Conservation (phyloP, 2,113 vertebrate species). For the Lipophrys pholis region DNA sequence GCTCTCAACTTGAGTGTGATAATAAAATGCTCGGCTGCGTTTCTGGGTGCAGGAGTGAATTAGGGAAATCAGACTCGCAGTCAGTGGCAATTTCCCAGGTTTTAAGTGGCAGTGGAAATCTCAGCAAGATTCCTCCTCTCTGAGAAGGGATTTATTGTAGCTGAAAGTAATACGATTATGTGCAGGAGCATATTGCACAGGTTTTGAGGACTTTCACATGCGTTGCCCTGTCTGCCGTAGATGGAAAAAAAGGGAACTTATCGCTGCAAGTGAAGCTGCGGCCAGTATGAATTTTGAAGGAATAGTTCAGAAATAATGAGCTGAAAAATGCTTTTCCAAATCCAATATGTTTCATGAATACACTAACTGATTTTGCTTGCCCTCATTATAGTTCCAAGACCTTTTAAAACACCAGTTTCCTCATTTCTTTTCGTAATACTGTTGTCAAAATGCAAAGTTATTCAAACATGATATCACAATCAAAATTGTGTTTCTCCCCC, state of each 20-base stretch:
- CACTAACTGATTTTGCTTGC: conserved; percentile 43
- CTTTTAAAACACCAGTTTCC: conserved; percentile 39
- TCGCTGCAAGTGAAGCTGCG: conserved; percentile 36
- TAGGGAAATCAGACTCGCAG: conserved; percentile 73
- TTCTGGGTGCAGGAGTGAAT: conserved; percentile 68
- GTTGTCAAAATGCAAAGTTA: conserved; percentile 65
- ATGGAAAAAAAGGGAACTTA: conserved; percentile 38
- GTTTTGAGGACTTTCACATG: conserved; percentile 50
- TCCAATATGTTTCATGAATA: conserved; percentile 59
- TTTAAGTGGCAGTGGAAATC: conserved; percentile 74
- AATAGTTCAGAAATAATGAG: conserved; percentile 55
- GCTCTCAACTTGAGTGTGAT: conserved; percentile 60
- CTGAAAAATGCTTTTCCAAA: conserved; percentile 48
- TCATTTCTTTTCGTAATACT: conserved; percentile 52
- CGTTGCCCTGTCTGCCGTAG: conserved; percentile 21
- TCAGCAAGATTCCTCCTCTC: conserved; percentile 59
- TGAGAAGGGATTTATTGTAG: conserved; percentile 65
- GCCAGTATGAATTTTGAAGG: conserved; percentile 40
- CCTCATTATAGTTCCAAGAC: conserved; percentile 40
- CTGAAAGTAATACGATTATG: conserved; percentile 63
- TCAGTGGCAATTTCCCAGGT: conserved; percentile 70
- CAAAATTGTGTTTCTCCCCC: conserved; percentile 36
- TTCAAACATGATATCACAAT: conserved; percentile 48
- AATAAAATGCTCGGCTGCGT: conserved; percentile 67
- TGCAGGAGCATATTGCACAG: conserved; percentile 50